Conservation (phyloP, 2,113 vertebrate genomes). For the Hepsetus odoe region DNA sequence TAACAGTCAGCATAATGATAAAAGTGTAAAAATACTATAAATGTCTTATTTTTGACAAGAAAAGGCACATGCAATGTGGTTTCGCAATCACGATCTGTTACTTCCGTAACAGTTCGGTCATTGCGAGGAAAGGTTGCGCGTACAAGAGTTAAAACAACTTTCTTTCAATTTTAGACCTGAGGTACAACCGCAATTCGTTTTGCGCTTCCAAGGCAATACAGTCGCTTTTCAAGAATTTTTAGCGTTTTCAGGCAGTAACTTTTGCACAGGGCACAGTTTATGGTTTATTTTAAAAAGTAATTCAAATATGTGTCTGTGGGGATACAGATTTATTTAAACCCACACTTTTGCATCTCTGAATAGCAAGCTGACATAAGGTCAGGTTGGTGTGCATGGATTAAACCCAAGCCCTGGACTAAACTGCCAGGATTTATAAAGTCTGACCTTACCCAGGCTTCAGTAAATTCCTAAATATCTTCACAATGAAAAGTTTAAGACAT, state of each 20-base stretch:
- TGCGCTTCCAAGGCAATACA: background rate
- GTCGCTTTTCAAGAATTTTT: no score
- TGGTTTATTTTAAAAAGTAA: no score
- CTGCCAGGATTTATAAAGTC: no score
- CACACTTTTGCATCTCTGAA: conserved; percentile 20
- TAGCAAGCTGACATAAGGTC: background rate
- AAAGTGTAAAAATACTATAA: conserved; percentile 17
- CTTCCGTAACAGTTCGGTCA: background rate
- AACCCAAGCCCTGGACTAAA: background rate
- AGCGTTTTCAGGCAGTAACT: no score
- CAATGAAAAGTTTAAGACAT: no score
- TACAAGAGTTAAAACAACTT: background rate
- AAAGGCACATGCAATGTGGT: no score
- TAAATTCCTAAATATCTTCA: no score
- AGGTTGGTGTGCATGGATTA: background rate
- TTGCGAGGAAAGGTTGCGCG: background rate
- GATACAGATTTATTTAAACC: no score
- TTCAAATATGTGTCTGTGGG: no score
- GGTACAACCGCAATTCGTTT: background rate
- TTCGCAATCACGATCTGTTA: background rate
- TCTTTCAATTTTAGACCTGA: conserved; percentile 11
- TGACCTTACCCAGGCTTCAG: no score
- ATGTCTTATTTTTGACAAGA: no score
- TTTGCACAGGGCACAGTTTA: no score
- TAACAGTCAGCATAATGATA: background rate